Conservation (phyloP, 2,888 invertebrate genomes). For the Dioctria rufipes region DNA sequence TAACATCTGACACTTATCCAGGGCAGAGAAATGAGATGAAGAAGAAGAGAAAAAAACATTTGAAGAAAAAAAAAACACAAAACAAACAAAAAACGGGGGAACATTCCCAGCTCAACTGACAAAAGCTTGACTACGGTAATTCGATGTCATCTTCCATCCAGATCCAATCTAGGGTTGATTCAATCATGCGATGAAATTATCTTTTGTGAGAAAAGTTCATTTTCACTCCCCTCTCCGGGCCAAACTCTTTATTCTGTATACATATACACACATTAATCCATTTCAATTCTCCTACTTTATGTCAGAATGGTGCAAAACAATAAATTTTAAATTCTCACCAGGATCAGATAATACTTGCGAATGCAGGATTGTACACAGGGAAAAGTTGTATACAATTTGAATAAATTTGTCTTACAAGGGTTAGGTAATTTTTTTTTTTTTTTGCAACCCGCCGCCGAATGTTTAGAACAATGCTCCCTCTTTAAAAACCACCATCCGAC, state of each 20-base stretch:
- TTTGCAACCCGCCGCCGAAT: not conserved
- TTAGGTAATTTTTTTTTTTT: conserved; percentile 28
- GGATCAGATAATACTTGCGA: conserved; percentile 17
- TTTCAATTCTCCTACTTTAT: conserved; percentile 7
- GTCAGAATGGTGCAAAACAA: conserved; percentile 21
- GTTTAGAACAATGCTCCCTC: not conserved
- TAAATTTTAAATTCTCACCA: conserved; percentile 38
- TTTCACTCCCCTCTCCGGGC: too few species aligned
- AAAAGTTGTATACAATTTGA: conserved; percentile 24
- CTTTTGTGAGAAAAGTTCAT: conserved; percentile 40
- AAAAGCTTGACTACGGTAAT: conserved; percentile 24
- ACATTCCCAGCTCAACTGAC: not conserved
- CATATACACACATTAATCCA: not conserved
- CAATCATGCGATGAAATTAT: conserved; percentile 47
- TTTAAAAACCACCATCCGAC: not conserved
- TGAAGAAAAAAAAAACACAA: conserved; percentile 21
- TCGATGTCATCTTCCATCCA: conserved; percentile 33
- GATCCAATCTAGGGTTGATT: conserved; percentile 46
- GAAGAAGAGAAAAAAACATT: conserved; percentile 33
- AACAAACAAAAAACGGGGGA: conserved; percentile 10
- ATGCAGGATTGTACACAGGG: conserved; percentile 4
- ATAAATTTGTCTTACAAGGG: conserved; percentile 44
- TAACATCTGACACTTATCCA: conserved; percentile 55
- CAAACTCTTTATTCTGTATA: too few species aligned
- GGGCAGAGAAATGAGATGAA: conserved; percentile 5